phyloP scores from a whole-genome alignment of 2,113 vertebrate genomes.

The Psettodes erumei region DNA sequence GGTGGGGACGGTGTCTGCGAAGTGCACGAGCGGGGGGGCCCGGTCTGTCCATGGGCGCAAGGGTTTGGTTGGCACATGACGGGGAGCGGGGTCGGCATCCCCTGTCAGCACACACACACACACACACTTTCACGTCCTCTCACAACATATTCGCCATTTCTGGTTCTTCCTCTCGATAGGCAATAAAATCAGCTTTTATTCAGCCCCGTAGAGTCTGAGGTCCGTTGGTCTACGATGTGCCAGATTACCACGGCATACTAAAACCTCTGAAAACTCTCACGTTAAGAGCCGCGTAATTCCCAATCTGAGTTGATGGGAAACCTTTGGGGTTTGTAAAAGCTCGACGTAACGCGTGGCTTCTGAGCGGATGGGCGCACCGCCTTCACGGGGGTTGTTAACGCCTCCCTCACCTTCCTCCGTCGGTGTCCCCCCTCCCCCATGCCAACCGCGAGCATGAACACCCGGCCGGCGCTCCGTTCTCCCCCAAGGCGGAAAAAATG shows the following conservation, averaged over 20 bases:
- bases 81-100: conserved; percentile 30
- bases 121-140: conserved; percentile 9
- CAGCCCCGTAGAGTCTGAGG: too few relatives aligned
- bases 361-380: not conserved
- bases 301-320: not conserved
- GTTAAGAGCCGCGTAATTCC: not conserved
- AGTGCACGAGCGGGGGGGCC: too few relatives aligned
- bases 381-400: too few relatives aligned
- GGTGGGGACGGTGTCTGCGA: too few relatives aligned
- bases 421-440: too few relatives aligned
- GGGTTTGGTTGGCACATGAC: too few relatives aligned
- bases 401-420: too few relatives aligned
- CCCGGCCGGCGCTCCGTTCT: too few relatives aligned
- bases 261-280: not conserved
- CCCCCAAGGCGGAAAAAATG: not conserved
- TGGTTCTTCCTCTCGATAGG: not conserved
- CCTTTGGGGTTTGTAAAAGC: not conserved
- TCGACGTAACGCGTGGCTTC: not conserved
- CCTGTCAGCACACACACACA: not conserved
- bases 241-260: not conserved
- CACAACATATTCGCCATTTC: not conserved
- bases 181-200: too few relatives aligned
- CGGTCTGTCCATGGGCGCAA: too few relatives aligned
- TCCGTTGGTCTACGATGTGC: too few relatives aligned
- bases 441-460: too few relatives aligned